Percentiles rank a stretch among this genome's conserved stretches.
phyloP scores from a whole-genome alignment of 2,888 invertebrate species.

The Orchestes rusci region DNA sequence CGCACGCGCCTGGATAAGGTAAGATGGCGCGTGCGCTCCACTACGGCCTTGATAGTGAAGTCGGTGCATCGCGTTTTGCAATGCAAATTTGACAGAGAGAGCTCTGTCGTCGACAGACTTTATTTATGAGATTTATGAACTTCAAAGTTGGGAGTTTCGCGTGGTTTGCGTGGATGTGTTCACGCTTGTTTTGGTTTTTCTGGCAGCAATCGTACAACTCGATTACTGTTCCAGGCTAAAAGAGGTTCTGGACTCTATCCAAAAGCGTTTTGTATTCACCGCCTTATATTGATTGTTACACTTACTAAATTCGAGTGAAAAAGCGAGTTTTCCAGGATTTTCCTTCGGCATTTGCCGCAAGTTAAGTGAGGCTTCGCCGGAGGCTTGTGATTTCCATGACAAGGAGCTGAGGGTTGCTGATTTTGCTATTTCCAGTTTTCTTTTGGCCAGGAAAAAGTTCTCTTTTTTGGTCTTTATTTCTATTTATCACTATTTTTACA shows the following conservation, averaged over 20 bases:
- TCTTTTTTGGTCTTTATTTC: no score
- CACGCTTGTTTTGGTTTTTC: no score
- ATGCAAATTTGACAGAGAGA: constrained; percentile 41
- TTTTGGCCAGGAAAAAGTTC: no score
- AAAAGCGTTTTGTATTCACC: no score
- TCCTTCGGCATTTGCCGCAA: no score
- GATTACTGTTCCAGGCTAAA: no score
- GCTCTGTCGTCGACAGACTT: constrained; percentile 31
- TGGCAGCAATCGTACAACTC: no score
- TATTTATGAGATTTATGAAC: constrained; percentile 47
- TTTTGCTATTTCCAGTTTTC: constrained; percentile 22
- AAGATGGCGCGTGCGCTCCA: constrained; percentile 28
- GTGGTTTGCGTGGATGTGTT: constrained; percentile 24
- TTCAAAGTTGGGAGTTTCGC: constrained; percentile 38
- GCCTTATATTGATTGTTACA: no score
- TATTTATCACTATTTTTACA: no score
- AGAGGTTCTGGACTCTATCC: no score
- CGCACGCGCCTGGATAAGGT: constrained; percentile 28
- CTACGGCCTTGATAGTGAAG: constrained; percentile 24
- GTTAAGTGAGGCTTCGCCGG: constrained; percentile 44
- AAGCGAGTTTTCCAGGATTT: no score
- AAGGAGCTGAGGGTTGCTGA: constrained; percentile 39
- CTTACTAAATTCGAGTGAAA: no score
- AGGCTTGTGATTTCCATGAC: constrained; percentile 55
- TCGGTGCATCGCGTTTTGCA: constrained; percentile 43